Conservation (phyloP, 2,113 vertebrate genomes). For the Montifringilla adamsi region DNA sequence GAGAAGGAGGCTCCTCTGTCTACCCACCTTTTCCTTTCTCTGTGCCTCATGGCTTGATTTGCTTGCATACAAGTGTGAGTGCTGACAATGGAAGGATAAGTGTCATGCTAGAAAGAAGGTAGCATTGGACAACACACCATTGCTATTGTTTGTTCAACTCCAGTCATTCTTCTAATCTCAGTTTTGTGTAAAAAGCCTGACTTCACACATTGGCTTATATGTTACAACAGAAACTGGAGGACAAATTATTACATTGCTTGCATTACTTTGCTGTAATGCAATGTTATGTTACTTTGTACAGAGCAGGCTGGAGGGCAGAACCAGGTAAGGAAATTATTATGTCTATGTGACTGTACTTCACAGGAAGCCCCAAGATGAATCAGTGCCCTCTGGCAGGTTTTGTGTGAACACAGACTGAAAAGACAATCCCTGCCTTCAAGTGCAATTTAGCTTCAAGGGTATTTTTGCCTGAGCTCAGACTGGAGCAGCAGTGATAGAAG, state of each 20-base stretch:
- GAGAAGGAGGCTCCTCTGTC: not conserved
- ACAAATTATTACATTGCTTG: not conserved
- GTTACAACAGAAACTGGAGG: not conserved
- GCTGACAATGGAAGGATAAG: not conserved
- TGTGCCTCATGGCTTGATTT: not conserved
- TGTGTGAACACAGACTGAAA: not conserved
- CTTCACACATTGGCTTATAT: not conserved
- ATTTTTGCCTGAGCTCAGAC: not conserved
- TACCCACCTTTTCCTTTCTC: not conserved
- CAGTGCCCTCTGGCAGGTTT: not conserved
- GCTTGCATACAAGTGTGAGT: not conserved
- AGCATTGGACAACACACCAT: not conserved
- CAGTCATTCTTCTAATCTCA: not conserved
- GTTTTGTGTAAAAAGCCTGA: not conserved
- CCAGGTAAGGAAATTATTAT: not conserved
- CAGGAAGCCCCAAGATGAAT: not conserved
- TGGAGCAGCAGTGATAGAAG: not conserved
- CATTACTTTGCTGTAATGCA: not conserved
- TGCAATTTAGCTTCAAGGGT: not conserved
- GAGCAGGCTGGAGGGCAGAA: not conserved
- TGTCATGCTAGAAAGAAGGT: accelerated
- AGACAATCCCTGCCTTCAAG: not conserved
- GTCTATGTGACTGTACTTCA: not conserved
- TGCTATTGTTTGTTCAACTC: not conserved
- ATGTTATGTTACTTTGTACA: not conserved